Evolutionary conservation across 2,113 vertebrate species (phyloP).

Genomic region (Gymnocephalus cernua): DNA sequence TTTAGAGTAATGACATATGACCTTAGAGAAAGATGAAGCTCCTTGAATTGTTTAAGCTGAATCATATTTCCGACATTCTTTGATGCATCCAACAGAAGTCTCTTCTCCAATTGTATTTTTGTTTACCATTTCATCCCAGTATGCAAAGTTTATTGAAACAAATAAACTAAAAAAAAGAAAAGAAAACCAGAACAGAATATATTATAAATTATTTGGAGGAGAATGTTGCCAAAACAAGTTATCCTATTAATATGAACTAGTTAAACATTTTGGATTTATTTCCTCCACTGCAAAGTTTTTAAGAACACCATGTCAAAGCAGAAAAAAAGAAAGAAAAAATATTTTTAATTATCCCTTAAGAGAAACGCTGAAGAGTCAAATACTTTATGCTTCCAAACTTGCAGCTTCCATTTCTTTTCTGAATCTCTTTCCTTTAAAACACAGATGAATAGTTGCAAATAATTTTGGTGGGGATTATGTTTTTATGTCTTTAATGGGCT

Average conservation of each 20-base stretch:
- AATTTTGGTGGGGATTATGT: not conserved
- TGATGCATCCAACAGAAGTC: conserved; percentile 27
- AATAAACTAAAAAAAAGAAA: not conserved
- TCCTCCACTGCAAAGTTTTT: conserved; percentile 3
- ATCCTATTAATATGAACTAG: conserved; percentile 26
- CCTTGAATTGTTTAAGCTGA: conserved; percentile 10
- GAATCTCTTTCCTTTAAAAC: conserved; percentile 5
- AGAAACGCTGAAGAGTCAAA: not conserved
- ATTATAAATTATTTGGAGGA: conserved; percentile 52
- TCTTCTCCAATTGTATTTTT: conserved; percentile 51
- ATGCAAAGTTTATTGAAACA: conserved; percentile 58
- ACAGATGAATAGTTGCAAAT: conserved; percentile 8
- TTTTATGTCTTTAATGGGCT: not conserved
- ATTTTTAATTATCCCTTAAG: no score
- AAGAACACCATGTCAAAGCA: not conserved
- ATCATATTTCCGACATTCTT: conserved; percentile 42
- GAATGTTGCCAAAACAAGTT: conserved; percentile 59
- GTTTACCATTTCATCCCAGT: conserved; percentile 42
- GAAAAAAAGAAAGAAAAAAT: no score
- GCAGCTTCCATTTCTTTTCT: conserved; percentile 2
- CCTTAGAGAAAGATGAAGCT: conserved; percentile 33
- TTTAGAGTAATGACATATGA: conserved; percentile 38
- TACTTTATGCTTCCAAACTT: conserved; percentile 6
- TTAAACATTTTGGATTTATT: conserved; percentile 7
- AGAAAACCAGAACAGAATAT: conserved; percentile 38